phyloP scores from a whole-genome alignment of 1,140 invertebrate species.

The Saccostrea cuccullata region DNA sequence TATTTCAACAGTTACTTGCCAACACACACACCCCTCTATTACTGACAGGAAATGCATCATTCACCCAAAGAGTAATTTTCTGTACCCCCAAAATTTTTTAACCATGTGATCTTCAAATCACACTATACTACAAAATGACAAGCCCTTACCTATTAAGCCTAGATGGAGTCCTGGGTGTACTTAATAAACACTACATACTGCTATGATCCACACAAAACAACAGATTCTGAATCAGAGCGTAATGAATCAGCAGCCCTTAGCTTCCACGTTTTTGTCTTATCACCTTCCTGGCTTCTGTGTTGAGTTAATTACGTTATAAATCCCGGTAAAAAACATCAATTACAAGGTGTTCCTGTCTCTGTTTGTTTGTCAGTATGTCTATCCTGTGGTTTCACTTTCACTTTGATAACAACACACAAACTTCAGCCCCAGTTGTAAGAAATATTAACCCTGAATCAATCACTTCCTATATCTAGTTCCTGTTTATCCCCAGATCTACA shows the following conservation, averaged over 20 bases:
- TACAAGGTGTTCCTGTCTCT: neutral
- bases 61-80: no score
- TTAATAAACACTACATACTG: neutral
- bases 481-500: neutral
- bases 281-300: neutral
- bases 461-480: neutral
- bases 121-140: no score
- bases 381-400: slow-evolving; percentile 5
- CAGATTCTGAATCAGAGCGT: neutral
- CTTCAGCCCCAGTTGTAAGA: neutral
- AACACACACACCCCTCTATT: no score
- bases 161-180: neutral
- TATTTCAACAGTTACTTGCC: neutral
- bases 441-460: neutral
- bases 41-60: no score
- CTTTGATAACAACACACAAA: neutral
- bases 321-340: neutral
- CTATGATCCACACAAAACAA: neutral
- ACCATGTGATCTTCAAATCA: no score
- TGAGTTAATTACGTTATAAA: neutral
- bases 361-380: neutral
- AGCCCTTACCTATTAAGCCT: neutral
- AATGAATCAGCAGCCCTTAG: neutral
- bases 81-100: no score
- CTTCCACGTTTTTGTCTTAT: neutral